A percentile compares a stretch with the other conserved stretches of the same genome.
Evolutionary conservation across 2,113 vertebrate genomes (phyloP).

Genomic region (Xenopus tropicalis): DNA sequence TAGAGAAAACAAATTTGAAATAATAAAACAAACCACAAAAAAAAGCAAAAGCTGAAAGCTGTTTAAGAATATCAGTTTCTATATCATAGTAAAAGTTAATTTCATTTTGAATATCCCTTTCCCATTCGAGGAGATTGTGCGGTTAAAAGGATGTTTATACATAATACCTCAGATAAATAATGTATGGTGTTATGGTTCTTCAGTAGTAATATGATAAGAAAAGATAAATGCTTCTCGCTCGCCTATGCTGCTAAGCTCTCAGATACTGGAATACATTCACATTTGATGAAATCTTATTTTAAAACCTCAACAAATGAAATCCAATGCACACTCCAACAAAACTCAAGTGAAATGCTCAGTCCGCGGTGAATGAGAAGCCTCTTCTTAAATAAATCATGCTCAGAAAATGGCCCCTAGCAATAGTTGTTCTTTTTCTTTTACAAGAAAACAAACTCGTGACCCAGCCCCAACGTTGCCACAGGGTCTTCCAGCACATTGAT

Average conservation of each 20-base stretch:
- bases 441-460: background rate
- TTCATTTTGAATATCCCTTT: too few species aligned
- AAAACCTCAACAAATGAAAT: background rate
- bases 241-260: background rate
- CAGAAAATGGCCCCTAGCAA: slow-evolving; percentile 7
- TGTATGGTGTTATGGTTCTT: too few species aligned
- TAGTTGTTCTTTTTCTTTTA: slow-evolving; percentile 18
- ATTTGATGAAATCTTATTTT: background rate
- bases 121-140: too few species aligned
- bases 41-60: too few species aligned
- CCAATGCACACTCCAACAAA: background rate
- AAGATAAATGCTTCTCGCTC: background rate
- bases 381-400: slow-evolving; percentile 20
- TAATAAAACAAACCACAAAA: too few species aligned
- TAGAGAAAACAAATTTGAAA: too few species aligned
- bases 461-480: slow-evolving; percentile 2
- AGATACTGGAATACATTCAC: background rate
- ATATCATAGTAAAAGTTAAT: too few species aligned
- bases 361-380: background rate
- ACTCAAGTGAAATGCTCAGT: background rate
- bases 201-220: too few species aligned
- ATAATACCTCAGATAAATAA: background rate
- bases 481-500: slow-evolving; percentile 31
- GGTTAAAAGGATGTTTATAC: background rate
- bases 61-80: too few species aligned